These are phyloP conservation scores for Mionectes macconnelli DNA, from an alignment of 2,113 vertebrate genomes.

Conservation along the genomic window DNA sequence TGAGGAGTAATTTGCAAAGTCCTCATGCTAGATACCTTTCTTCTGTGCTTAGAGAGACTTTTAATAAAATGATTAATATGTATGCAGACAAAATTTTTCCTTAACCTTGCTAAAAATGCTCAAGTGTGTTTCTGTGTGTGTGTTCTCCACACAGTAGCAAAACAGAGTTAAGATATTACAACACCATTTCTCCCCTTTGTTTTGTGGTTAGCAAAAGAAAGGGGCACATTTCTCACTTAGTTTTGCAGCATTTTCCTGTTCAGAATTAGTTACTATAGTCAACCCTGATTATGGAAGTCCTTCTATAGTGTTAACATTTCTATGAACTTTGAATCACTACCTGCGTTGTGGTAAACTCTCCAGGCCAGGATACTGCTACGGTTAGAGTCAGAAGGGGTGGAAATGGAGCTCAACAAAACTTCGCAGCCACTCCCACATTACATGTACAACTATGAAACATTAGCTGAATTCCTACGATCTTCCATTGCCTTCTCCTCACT, in stretches of 20 bases:
- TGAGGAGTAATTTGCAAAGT: not conserved
- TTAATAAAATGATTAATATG: not conserved
- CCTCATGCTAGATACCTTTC: not conserved
- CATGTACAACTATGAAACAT: not conserved
- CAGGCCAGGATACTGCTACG: not conserved
- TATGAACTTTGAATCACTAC: not conserved
- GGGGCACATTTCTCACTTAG: not conserved
- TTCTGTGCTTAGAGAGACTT: not conserved
- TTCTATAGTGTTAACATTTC: not conserved
- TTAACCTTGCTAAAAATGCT: not conserved
- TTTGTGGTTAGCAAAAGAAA: not conserved
- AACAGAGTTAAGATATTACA: not conserved
- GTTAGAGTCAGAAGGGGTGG: not conserved
- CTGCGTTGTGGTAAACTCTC: not conserved
- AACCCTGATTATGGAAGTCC: not conserved
- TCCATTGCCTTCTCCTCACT: not conserved
- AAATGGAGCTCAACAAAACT: not conserved
- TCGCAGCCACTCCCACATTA: not conserved
- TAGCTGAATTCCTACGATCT: not conserved
- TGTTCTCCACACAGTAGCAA: not conserved
- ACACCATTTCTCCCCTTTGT: not conserved
- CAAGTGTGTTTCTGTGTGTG: rapidly evolving
- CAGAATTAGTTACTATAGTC: not conserved
- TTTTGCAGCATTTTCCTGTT: not conserved
- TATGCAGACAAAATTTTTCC: not conserved